These are phyloP conservation scores for Mesitornis unicolor DNA, from an alignment of 2,113 vertebrate species.

Conservation along the genomic window DNA sequence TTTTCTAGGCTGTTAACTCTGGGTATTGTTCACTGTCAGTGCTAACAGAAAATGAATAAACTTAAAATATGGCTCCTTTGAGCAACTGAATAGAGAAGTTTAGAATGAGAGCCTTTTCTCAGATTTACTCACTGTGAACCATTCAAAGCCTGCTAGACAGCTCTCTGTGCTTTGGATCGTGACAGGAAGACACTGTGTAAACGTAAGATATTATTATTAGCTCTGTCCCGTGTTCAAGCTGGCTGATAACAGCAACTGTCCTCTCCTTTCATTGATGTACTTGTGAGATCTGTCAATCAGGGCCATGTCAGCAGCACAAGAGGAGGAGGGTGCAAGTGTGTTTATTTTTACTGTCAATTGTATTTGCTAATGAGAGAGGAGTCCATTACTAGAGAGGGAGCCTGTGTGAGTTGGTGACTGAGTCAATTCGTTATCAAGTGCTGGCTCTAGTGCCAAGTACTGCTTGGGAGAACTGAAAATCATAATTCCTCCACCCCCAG, in stretches of 20 bases:
- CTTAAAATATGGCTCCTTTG: conserved; percentile 11
- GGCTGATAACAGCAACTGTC: not conserved
- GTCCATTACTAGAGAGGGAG: conserved; percentile 26
- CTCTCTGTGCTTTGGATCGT: not conserved
- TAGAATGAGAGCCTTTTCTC: conserved; percentile 14
- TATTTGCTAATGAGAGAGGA: conserved; percentile 45
- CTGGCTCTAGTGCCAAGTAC: conserved; percentile 35
- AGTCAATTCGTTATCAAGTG: conserved; percentile 22
- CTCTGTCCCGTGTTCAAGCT: not conserved
- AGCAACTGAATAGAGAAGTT: conserved; percentile 9
- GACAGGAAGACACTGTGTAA: conserved; percentile 20
- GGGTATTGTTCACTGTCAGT: conserved; percentile 5
- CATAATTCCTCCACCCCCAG: not conserved
- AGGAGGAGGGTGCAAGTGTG: not conserved
- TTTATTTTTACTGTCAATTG: conserved; percentile 33
- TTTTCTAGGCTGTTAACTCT: conserved; percentile 39
- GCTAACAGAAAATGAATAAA: conserved; percentile 40
- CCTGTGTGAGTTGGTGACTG: conserved; percentile 7
- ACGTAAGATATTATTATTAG: conserved; percentile 49
- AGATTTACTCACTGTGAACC: conserved; percentile 1
- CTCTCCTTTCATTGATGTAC: conserved; percentile 10
- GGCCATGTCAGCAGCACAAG: conserved; percentile 24
- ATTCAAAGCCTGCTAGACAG: not conserved
- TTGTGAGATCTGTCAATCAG: not conserved
- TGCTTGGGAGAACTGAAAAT: conserved; percentile 39